Conservation (phyloP, 1,140 invertebrate genomes). For the Caenorhabditis latens region DNA sequence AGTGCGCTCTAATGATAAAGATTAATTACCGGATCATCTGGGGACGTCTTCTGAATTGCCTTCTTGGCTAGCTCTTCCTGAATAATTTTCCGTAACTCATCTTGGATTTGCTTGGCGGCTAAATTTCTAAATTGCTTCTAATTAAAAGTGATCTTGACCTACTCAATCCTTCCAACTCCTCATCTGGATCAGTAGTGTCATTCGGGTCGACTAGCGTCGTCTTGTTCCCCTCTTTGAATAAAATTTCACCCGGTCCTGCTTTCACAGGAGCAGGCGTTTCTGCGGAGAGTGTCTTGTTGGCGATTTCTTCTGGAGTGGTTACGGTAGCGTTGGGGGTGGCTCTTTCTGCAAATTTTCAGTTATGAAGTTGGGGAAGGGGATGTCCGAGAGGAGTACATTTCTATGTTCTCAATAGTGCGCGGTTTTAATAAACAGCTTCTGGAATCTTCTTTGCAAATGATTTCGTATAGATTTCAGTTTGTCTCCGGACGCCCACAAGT, state of each 20-base stretch:
- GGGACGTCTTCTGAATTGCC: background rate
- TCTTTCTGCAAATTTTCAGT: conserved; percentile 19
- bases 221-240: conserved; percentile 8
- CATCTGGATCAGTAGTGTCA: background rate
- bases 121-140: background rate
- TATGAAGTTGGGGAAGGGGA: no score
- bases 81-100: conserved; percentile 28
- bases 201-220: background rate
- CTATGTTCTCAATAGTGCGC: background rate
- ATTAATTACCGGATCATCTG: conserved; percentile 44
- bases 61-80: conserved; percentile 24
- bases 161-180: background rate
- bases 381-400: no score
- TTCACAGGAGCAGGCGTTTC: background rate
- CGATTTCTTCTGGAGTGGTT: background rate
- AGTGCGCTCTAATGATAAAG: background rate
- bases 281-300: background rate
- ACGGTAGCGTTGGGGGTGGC: background rate
- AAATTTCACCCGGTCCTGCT: background rate
- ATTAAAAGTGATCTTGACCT: background rate
- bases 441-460: no score
- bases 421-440: no score
- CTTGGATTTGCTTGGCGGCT: conserved; percentile 16
- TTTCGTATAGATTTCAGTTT: no score
- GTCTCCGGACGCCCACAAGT: no score